Evolutionary conservation across 2,797 vertebrate species (phyloP), one percentile per base, ranked within the genome.

Genomic region (Vipera latastei): DNA sequence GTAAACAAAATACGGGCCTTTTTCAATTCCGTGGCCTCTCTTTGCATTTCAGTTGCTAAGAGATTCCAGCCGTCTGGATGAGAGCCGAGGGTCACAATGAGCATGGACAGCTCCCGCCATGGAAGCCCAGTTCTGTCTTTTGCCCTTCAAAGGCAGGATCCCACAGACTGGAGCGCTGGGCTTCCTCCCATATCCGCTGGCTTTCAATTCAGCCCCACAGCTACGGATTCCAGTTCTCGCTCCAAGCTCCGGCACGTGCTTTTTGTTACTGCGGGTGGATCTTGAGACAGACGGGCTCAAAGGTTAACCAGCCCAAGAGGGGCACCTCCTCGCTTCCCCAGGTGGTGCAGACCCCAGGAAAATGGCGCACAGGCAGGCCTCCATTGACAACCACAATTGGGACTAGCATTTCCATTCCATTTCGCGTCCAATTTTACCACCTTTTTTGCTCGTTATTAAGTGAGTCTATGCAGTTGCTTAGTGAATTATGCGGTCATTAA

Each of bases 351-450:
- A 38, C 32, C 32, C 26, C 48, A 6, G 32, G 69, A 73, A 38
- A 73, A 38, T 8, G 69, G 69, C 32, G 6, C 69, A 8, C 32
- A 1, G n/a, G 32, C 1, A 28, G 28, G n/a, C n/a, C 63, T 69
- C 6, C 5, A 32, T 5, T 32, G n/a, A 13, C n/a, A n/a, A 69
- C n/a, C 13, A 2, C n/a, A 69, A 69, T 2, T 69, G 28, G 63
- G 12, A 69, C 63, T 28, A 18, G 65, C 18, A 73, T 73, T 73
- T 38, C 69, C 69, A 73, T 38, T 53, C 51, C 51, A 53, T 11
- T 53, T 32, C 0, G 11, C 1, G 3, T 28, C 14, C 14, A 69
- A n/a, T 32, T 69, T 69, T 18, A 32, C 0, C 0, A 32, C 4
- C 61, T 65, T 65, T 32, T 69, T 69, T 69, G n/a, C 14, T 69